Evolutionary conservation across 2,888 invertebrate species (phyloP), one percentile per base, ranked within the genome.

Genomic region (Leucoma salicis): DNA sequence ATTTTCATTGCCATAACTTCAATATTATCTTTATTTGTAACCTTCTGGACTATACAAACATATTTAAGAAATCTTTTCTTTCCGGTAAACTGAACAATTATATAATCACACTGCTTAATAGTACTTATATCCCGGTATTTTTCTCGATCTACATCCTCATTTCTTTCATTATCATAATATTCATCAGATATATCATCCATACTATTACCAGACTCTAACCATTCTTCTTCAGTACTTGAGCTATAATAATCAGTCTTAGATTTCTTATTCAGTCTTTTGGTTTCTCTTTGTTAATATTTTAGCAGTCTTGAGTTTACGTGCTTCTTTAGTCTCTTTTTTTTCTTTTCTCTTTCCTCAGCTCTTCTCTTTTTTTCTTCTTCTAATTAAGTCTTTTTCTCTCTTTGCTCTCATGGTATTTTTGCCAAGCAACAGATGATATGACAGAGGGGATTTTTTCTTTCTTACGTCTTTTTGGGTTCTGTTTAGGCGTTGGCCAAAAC

Each of bases 401-500:
- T 12, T 44, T 48, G 14, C 35, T 48, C 10, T 38, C 32, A 16
- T 43, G 31, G 11, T 40, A 40, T 25, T 40, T 31, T 29, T 25
- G 16, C 40, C 40, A 40, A 35, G 40, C 35, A 21, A 40, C 34
- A 16, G 43, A 43, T 32, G 47, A 43, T 12, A 48, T 32, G 25
- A 40, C 27, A 10, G 33, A 37, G 10, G 43, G 43, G 11, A 48
- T 28, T 18, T 33, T 33, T 15, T 39, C 33, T 33, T 16, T 11
- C 12, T 33, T 39, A 8, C n/a, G 25, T 34, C 21, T 28, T n/a
- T 39, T 39, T 25, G 44, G 49, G 41, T 49, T 49, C 35, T 53
- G 38, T 48, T 49, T 46, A 41, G 46, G 53, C 31, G 53, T 49
- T 45, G 47, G 49, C 51, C 47, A 51, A 47, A 51, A 51, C 47